These are phyloP conservation scores for Acromyrmex echinatior DNA, from an alignment of 1,140 invertebrate species.

Conservation along the genomic window DNA sequence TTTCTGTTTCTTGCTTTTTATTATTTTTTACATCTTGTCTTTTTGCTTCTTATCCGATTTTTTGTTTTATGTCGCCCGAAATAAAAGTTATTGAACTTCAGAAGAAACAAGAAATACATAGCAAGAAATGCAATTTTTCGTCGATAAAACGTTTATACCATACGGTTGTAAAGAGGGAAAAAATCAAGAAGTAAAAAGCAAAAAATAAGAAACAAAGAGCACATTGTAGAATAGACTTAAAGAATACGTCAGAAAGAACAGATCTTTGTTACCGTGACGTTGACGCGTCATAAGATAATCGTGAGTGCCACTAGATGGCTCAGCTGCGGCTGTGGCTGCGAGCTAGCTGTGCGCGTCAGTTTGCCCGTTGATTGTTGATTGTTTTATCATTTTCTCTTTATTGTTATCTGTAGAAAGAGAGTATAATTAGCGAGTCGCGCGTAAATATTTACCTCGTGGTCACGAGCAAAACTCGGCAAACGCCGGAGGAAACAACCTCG, in stretches of 20 bases:
- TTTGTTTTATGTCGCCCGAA: too few relatives aligned
- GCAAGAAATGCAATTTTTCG: too few relatives aligned
- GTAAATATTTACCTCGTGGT: background rate
- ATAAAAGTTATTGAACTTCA: too few relatives aligned
- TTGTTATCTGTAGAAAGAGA: background rate
- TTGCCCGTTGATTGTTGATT: background rate
- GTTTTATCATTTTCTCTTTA: slow-evolving; percentile 29
- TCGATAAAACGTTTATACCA: too few relatives aligned
- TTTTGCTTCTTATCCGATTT: too few relatives aligned
- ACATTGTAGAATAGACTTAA: too few relatives aligned
- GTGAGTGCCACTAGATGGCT: background rate
- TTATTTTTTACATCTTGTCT: too few relatives aligned
- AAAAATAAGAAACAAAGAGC: too few relatives aligned
- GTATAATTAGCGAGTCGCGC: background rate
- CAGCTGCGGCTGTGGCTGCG: background rate
- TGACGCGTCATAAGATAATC: background rate
- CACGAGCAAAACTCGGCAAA: background rate
- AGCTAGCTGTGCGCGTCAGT: background rate
- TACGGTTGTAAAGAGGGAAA: too few relatives aligned
- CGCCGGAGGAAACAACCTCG: background rate
- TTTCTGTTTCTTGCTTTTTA: too few relatives aligned
- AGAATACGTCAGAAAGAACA: background rate
- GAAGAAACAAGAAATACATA: too few relatives aligned
- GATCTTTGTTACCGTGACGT: background rate
- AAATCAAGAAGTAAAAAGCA: too few relatives aligned